Percentiles rank a stretch among this genome's conserved stretches.
These are phyloP conservation scores for Cephus rjabovi DNA, from an alignment of 2,888 invertebrate species.

Conservation along the genomic window DNA sequence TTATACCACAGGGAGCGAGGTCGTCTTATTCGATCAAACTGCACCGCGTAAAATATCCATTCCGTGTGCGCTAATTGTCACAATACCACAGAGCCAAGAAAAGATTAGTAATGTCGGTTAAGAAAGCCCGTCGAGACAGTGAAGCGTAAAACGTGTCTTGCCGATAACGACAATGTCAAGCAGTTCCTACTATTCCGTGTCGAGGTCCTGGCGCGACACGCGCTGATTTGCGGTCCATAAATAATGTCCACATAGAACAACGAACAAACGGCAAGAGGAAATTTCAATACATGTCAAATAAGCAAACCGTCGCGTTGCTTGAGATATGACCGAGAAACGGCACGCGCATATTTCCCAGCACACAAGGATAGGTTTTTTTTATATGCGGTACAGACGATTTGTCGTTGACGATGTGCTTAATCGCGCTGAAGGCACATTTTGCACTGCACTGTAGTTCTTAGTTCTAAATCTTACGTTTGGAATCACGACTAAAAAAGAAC, in stretches of 20 bases:
- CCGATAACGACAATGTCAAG: background rate
- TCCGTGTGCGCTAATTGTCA: background rate
- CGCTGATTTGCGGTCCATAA: constrained; percentile 7
- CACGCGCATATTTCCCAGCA: constrained; percentile 17
- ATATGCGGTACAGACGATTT: background rate
- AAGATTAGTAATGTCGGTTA: background rate
- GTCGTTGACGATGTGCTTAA: background rate
- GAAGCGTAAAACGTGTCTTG: background rate
- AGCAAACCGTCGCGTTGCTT: background rate
- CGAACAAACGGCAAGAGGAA: background rate
- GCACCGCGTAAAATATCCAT: background rate
- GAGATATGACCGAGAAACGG: constrained; percentile 12
- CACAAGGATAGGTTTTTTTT: background rate
- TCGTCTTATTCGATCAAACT: background rate
- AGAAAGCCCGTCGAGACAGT: background rate
- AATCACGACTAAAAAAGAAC: background rate
- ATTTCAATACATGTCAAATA: constrained; percentile 1
- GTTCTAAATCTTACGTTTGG: background rate
- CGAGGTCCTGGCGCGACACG: constrained; percentile 14
- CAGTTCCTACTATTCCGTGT: background rate
- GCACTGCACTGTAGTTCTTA: background rate
- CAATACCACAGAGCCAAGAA: background rate
- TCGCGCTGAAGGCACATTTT: background rate
- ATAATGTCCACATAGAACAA: background rate
- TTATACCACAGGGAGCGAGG: background rate